phyloP scores from a whole-genome alignment of 2,797 vertebrate genomes.

The Enoplosus armatus region DNA sequence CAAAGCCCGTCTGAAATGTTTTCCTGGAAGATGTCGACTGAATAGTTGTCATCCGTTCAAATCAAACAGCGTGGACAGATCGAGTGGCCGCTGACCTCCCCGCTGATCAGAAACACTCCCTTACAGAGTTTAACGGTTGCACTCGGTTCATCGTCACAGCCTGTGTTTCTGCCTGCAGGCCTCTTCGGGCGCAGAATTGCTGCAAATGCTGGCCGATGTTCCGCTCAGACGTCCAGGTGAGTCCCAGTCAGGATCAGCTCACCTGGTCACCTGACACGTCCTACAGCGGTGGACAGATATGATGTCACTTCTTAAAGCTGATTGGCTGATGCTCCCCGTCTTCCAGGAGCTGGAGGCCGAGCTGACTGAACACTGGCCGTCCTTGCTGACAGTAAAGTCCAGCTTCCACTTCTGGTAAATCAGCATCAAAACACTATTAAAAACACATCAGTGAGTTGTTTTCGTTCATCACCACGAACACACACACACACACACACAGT shows the following conservation, averaged over 20 bases:
- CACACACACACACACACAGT: no score
- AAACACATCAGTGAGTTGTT: no score
- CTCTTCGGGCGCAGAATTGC: constrained; percentile 43
- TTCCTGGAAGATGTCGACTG: neutral
- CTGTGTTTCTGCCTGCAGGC: constrained; percentile 68
- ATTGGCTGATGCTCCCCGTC: neutral
- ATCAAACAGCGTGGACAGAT: no score
- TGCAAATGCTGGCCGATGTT: constrained; percentile 84
- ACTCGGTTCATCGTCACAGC: no score
- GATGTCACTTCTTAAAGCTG: neutral
- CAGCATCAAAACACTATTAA: no score
- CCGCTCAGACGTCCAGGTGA: constrained; percentile 81
- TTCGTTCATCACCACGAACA: no score
- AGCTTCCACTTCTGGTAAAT: constrained; percentile 86
- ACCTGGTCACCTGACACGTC: neutral
- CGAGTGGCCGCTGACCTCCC: no score
- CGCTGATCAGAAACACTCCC: no score
- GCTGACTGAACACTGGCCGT: constrained; percentile 80
- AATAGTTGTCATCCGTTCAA: no score
- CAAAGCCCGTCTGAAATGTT: no score
- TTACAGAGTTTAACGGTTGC: no score
- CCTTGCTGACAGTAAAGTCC: constrained; percentile 65
- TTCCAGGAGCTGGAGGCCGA: constrained; percentile 65
- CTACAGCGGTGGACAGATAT: fast-evolving
- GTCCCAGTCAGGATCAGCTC: neutral